These are phyloP conservation scores for Champsocephalus gunnari DNA, from an alignment of 2,797 vertebrate species.

Conservation along the genomic window DNA sequence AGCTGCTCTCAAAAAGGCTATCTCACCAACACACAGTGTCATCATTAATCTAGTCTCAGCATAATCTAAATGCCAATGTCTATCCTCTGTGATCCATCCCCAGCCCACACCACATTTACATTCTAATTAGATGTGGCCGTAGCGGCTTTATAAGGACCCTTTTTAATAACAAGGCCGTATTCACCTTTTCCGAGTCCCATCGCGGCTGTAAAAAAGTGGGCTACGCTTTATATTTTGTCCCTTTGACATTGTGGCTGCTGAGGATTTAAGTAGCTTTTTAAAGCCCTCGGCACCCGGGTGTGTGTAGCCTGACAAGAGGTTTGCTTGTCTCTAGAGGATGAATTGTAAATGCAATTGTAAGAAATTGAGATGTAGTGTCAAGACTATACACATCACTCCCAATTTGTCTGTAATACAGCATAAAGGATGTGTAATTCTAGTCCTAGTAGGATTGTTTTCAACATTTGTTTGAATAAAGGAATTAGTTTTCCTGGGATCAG, in stretches of 20 bases:
- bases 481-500: background rate
- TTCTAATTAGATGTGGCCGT: conserved; percentile 82
- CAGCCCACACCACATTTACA: conserved; percentile 81
- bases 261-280: conserved; percentile 77
- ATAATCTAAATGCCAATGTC: conserved; percentile 86
- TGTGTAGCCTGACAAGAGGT: conserved; percentile 66
- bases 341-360: conserved; percentile 65
- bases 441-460: conserved; percentile 31
- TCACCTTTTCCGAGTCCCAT: conserved; percentile 80
- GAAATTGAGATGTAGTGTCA: conserved; percentile 66
- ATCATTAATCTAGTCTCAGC: conserved; percentile 84
- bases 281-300: conserved; percentile 70
- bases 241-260: conserved; percentile 80
- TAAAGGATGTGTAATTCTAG: conserved; percentile 46
- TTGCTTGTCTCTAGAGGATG: conserved; percentile 68
- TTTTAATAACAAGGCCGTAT: conserved; percentile 79
- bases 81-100: conserved; percentile 81
- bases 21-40: conserved; percentile 81
- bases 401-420: conserved; percentile 55
- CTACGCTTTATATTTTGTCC: conserved; percentile 79
- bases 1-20: conserved; percentile 79
- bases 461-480: conserved; percentile 21
- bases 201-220: conserved; percentile 68
- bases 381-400: conserved; percentile 33
- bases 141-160: conserved; percentile 74